A percentile compares a stretch with the other conserved stretches of the same genome.
phyloP scores from a whole-genome alignment of 2,888 invertebrate genomes.

The Ommatoiulus sabulosus region DNA sequence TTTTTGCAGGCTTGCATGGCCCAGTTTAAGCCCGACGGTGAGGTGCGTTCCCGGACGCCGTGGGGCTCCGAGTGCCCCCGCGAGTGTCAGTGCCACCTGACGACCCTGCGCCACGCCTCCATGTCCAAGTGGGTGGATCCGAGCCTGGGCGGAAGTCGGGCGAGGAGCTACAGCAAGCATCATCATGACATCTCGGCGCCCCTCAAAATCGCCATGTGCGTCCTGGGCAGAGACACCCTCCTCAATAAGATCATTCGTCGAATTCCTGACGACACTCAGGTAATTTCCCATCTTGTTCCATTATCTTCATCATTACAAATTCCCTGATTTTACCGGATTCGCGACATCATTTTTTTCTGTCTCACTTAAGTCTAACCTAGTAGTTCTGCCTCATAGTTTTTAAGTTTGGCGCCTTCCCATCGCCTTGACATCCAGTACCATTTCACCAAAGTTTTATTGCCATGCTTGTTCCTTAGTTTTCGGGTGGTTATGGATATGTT shows the following conservation, averaged over 20 bases:
- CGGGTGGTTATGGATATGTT: too few relatives aligned
- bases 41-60: neutral
- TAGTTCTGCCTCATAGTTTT: too few relatives aligned
- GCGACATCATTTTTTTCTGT: too few relatives aligned
- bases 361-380: too few relatives aligned
- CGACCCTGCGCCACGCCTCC: conserved; percentile 57
- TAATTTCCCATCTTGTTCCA: neutral
- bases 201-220: conserved; percentile 60
- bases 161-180: neutral
- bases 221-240: conserved; percentile 58
- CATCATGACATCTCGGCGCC: neutral
- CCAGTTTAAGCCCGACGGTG: neutral
- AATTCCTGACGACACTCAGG: conserved; percentile 59
- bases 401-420: too few relatives aligned
- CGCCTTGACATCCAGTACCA: too few relatives aligned
- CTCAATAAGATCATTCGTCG: conserved; percentile 55
- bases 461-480: too few relatives aligned
- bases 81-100: conserved; percentile 61
- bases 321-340: neutral
- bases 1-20: conserved; percentile 23
- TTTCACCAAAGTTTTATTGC: too few relatives aligned
- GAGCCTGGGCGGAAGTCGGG: neutral
- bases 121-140: conserved; percentile 59
- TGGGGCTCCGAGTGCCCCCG: conserved; percentile 60
- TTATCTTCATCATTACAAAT: neutral